Evolutionary conservation across 2,113 vertebrate genomes (phyloP).

Genomic region (Sapayoa aenigma): DNA sequence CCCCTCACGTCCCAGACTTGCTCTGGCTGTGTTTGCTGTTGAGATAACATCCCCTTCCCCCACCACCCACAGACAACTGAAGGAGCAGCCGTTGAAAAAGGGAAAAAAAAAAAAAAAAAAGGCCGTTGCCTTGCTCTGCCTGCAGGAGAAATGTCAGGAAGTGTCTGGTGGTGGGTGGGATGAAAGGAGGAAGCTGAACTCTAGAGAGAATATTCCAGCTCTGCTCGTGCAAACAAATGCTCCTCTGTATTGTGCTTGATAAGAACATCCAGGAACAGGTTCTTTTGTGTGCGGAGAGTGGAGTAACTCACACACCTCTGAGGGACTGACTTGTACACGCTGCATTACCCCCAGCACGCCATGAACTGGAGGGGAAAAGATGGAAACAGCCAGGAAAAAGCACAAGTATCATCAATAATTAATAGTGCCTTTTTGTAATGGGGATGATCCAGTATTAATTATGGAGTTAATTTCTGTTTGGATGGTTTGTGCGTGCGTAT

Average conservation of each 20-base stretch:
- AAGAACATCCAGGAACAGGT: neutral
- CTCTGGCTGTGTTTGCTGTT: slow-evolving; percentile 32
- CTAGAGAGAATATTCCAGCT: slow-evolving; percentile 50
- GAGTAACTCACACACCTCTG: neutral
- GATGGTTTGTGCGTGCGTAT: neutral
- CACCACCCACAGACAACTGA: slow-evolving; percentile 33
- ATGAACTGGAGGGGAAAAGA: neutral
- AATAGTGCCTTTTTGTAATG: neutral
- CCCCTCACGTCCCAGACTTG: slow-evolving; percentile 31
- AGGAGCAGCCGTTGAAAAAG: slow-evolving; percentile 41
- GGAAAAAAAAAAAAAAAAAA: neutral
- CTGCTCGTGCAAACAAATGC: neutral
- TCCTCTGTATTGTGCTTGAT: slow-evolving; percentile 29
- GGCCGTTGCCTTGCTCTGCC: slow-evolving; percentile 48
- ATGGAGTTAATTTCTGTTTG: slow-evolving; percentile 17
- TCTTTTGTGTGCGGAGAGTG: neutral
- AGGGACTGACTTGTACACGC: neutral
- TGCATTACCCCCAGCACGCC: neutral
- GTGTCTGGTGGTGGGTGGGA: slow-evolving; percentile 54
- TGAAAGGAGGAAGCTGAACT: slow-evolving; percentile 62
- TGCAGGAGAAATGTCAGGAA: slow-evolving; percentile 61
- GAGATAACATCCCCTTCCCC: slow-evolving; percentile 54
- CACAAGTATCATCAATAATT: slow-evolving; percentile 12
- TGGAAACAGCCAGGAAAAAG: neutral
- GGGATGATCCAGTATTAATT: neutral